Percentiles rank a stretch among this genome's conserved stretches.
phyloP scores from a whole-genome alignment of 2,888 invertebrate species.

The Platycheirus rosarum region DNA sequence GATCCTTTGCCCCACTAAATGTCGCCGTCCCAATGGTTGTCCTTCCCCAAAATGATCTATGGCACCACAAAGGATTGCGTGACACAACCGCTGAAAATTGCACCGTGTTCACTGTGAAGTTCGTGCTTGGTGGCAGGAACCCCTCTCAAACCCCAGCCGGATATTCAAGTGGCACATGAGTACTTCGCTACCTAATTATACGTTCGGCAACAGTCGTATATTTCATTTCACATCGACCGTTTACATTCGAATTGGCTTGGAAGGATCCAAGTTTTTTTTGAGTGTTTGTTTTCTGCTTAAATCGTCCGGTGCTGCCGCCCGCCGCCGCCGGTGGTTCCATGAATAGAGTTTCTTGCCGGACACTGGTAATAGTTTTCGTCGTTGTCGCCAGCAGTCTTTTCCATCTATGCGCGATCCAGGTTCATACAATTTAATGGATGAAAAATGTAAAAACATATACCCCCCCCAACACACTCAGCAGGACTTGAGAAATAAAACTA shows the following conservation, averaged over 20 bases:
- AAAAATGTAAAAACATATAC: conserved; percentile 64
- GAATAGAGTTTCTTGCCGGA: conserved; percentile 33
- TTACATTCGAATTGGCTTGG: conserved; percentile 54
- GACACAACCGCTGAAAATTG: conserved; percentile 67
- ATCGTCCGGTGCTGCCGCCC: background rate
- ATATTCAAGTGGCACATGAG: conserved; percentile 74
- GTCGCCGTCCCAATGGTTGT: conserved; percentile 24
- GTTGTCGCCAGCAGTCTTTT: conserved; percentile 39
- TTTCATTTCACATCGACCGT: conserved; percentile 55
- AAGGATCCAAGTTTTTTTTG: conserved; percentile 18
- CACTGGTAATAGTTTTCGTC: conserved; percentile 39
- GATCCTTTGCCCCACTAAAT: background rate
- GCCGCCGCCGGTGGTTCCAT: background rate
- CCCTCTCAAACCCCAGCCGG: conserved; percentile 36
- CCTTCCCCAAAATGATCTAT: conserved; percentile 65
- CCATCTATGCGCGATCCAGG: conserved; percentile 45
- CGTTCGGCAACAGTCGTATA: conserved; percentile 64
- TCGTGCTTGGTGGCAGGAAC: conserved; percentile 35
- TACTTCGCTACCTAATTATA: conserved; percentile 72
- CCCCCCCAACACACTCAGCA: too few relatives aligned
- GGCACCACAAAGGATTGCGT: conserved; percentile 67
- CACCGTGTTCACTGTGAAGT: conserved; percentile 35
- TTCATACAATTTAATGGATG: conserved; percentile 59
- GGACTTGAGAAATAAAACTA: conserved; percentile 12
- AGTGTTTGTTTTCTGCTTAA: conserved; percentile 3